Evolutionary conservation across 2,888 invertebrate species (phyloP).

Genomic region (Nemotelus nigrinus): DNA sequence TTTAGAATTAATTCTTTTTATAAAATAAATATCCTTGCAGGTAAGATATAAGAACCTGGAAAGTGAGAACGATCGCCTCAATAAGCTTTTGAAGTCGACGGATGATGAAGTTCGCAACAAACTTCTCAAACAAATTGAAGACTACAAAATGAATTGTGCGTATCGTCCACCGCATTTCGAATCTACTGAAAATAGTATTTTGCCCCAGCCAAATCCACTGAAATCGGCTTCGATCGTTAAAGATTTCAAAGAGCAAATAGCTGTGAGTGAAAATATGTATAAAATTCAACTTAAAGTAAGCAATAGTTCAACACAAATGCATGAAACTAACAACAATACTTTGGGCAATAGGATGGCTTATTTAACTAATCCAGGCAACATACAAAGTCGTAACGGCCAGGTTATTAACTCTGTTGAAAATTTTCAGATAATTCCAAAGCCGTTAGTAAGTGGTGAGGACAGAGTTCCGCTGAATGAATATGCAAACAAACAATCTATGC

Average conservation of each 20-base stretch:
- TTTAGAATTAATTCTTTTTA: not conserved
- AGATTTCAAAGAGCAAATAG: slow-evolving; percentile 62
- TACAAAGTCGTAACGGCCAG: slow-evolving; percentile 14
- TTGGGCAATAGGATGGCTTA: slow-evolving; percentile 17
- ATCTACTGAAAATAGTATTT: slow-evolving; percentile 32
- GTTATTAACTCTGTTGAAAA: slow-evolving; percentile 65
- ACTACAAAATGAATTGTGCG: slow-evolving; percentile 52
- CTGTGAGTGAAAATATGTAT: slow-evolving; percentile 65
- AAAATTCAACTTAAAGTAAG: slow-evolving; percentile 61
- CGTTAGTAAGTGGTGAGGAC: slow-evolving; percentile 51
- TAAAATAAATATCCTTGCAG: slow-evolving; percentile 52
- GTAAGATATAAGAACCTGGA: slow-evolving; percentile 58
- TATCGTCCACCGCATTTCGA: slow-evolving; percentile 50
- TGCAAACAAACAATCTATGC: slow-evolving; percentile 47
- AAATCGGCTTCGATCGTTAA: slow-evolving; percentile 54
- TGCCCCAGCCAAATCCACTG: slow-evolving; percentile 31
- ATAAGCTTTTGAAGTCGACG: slow-evolving; percentile 57
- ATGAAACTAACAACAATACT: slow-evolving; percentile 43
- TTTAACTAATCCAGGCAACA: slow-evolving; percentile 20
- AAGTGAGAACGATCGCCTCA: slow-evolving; percentile 60
- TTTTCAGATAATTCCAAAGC: slow-evolving; percentile 65
- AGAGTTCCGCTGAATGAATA: slow-evolving; percentile 43
- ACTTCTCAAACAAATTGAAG: slow-evolving; percentile 50
- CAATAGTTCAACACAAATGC: slow-evolving; percentile 55
- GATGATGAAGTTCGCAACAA: slow-evolving; percentile 50